phyloP scores from a whole-genome alignment of 2,113 vertebrate species.

The Barbus barbus region DNA sequence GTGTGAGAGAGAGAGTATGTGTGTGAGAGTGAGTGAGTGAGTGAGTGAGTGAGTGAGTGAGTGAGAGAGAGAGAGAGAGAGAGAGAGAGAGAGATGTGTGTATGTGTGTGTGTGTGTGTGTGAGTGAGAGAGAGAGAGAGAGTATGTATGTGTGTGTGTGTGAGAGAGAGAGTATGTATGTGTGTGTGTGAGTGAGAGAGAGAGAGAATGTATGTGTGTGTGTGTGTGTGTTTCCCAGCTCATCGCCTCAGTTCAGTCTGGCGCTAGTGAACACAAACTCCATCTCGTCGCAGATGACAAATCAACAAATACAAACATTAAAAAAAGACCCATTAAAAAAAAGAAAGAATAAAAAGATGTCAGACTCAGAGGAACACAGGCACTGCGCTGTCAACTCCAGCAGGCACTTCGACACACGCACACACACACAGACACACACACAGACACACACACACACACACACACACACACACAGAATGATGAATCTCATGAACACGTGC shows the following conservation, averaged over 20 bases:
- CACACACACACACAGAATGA: slow-evolving; percentile 41
- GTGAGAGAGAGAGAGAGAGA: too few relatives aligned
- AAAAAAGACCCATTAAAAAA: slow-evolving; percentile 1
- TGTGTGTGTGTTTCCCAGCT: background rate
- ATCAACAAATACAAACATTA: slow-evolving; percentile 58
- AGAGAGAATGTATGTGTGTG: too few relatives aligned
- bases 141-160: too few relatives aligned
- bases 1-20: too few relatives aligned
- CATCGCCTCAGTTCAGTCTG: slow-evolving; percentile 37
- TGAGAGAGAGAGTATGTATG: too few relatives aligned
- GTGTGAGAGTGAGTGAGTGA: too few relatives aligned
- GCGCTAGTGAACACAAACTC: slow-evolving; percentile 40
- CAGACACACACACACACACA: slow-evolving; percentile 52
- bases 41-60: too few relatives aligned
- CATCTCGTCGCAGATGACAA: slow-evolving; percentile 47
- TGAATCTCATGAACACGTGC: background rate
- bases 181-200: too few relatives aligned
- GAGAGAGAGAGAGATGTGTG: too few relatives aligned
- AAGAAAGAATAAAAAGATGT: slow-evolving; percentile 36
- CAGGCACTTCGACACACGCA: slow-evolving; percentile 74
- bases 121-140: too few relatives aligned
- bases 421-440: background rate
- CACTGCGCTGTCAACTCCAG: slow-evolving; percentile 68
- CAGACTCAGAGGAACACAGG: slow-evolving; percentile 62
- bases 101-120: too few relatives aligned